phyloP scores from a whole-genome alignment of 2,888 invertebrate species.

The Rhorus exstirpatorius region DNA sequence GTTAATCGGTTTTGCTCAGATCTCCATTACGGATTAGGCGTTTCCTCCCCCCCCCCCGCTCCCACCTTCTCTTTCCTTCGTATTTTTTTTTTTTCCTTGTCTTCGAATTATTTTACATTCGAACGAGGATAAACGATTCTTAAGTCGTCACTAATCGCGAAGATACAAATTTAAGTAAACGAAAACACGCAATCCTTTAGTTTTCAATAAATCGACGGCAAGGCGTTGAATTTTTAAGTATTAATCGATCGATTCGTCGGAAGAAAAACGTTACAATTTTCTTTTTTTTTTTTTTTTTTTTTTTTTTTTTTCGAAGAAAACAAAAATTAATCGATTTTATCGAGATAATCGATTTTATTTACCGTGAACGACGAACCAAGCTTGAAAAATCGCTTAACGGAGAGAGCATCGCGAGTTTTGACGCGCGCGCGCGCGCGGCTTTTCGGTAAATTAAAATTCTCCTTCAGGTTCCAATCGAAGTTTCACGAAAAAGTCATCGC shows the following conservation, averaged over 20 bases:
- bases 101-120: constrained; percentile 69
- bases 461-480: constrained; percentile 48
- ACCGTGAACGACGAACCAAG: constrained; percentile 33
- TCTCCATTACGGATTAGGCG: constrained; percentile 95
- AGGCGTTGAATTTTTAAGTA: constrained; percentile 66
- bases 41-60: constrained; percentile 13
- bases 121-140: constrained; percentile 73
- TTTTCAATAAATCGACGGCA: constrained; percentile 67
- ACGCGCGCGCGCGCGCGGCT: constrained; percentile 39
- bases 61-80: background rate
- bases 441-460: constrained; percentile 72
- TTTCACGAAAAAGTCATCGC: constrained; percentile 54
- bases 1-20: constrained; percentile 98
- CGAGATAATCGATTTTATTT: constrained; percentile 28
- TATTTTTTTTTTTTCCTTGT: constrained; percentile 34
- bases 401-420: constrained; percentile 15
- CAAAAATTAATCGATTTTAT: no score
- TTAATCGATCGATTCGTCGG: constrained; percentile 62
- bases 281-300: no score
- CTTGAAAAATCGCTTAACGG: constrained; percentile 29
- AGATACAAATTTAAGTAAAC: constrained; percentile 52
- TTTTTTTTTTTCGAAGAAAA: no score
- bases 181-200: constrained; percentile 52
- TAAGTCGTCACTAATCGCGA: constrained; percentile 68
- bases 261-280: constrained; percentile 21